A percentile compares a stretch with the other conserved stretches of the same genome.
Evolutionary conservation across 2,113 vertebrate species (phyloP).

Genomic region (Columba janthina): DNA sequence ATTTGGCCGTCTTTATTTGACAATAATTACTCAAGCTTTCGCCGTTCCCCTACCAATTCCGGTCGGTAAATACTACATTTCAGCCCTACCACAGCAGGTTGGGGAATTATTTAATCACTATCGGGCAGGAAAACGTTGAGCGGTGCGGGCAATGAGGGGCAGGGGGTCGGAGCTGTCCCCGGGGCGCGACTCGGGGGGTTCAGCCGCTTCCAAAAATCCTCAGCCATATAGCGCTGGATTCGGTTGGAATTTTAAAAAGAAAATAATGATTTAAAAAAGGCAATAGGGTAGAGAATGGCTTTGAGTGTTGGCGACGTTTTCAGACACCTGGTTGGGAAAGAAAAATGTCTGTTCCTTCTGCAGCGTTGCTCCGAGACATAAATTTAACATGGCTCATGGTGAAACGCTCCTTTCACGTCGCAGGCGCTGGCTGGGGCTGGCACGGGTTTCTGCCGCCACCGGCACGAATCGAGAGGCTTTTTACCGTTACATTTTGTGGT

Average conservation of each 20-base stretch:
- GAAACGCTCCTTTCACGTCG: conserved; percentile 34
- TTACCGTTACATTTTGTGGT: background rate
- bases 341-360: conserved; percentile 20
- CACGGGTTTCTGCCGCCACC: background rate
- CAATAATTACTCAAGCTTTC: conserved; percentile 39
- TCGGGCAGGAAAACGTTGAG: background rate
- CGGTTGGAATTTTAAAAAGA: background rate
- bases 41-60: background rate
- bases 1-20: conserved; percentile 26
- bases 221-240: background rate
- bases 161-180: background rate
- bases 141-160: background rate
- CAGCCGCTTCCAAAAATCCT: background rate
- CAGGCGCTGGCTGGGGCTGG: background rate
- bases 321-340: conserved; percentile 10
- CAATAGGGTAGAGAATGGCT: background rate
- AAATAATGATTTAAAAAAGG: background rate
- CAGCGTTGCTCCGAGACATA: conserved; percentile 20
- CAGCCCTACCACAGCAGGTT: conserved; percentile 1
- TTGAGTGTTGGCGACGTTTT: conserved; percentile 17
- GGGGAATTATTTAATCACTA: background rate
- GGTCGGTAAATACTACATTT: background rate
- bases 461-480: background rate
- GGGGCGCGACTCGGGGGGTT: background rate
- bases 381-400: conserved; percentile 39